Base-by-base conservation (phyloP, 2,113 vertebrate species). In the Syngnathus typhle region DNA sequence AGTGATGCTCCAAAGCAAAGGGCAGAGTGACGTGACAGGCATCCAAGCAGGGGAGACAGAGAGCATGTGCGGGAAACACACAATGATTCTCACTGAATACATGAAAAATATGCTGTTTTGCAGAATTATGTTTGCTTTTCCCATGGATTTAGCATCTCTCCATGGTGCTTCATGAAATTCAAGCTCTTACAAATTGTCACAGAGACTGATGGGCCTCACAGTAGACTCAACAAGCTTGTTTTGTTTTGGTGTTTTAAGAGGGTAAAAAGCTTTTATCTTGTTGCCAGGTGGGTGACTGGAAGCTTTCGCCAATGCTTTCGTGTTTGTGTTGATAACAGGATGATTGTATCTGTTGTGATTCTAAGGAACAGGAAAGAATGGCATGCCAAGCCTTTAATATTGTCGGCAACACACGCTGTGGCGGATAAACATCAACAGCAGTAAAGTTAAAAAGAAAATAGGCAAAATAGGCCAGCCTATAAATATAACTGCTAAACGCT, bases 1-100 rank as follows among this genome's bases (percentile, higher is more conserved):
- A 86, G 75, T 84, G 87, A 87, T 80, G 77, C 73, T 84, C 82
- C 71, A 87, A 87, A 90, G 87, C 85, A 91, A 90, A 90, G 89
- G 88, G 90, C 90, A 91, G 78, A 78, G 70, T 74, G 86, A 88
- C 86, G 90, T 90, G 89, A 90, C 85, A 37, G 47, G 89, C 86
- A 90, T 90, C 70, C 58, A 62, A 87, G 83, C 65, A 64, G 63
- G 60, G 81, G 41, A 65, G 71, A 76, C 75, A 65, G 64, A 77
- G 39, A 62, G 70, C 70, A 32, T 65, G 75, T 63, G 37, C 4
- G 27, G 66, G 58, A 79, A 67, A 73, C 68, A 64, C 64, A 60
- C 65, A 72, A 62, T 70, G 69, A 37, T 55, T 54, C 65, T 78
- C 3, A 4, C 54, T 41, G 79, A 83, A 83, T 83, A 73, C 61